These are phyloP conservation scores for Epizoanthus fatuus DNA, from an alignment of 92 coral and sea anemone species.

Conservation along the genomic window DNA sequence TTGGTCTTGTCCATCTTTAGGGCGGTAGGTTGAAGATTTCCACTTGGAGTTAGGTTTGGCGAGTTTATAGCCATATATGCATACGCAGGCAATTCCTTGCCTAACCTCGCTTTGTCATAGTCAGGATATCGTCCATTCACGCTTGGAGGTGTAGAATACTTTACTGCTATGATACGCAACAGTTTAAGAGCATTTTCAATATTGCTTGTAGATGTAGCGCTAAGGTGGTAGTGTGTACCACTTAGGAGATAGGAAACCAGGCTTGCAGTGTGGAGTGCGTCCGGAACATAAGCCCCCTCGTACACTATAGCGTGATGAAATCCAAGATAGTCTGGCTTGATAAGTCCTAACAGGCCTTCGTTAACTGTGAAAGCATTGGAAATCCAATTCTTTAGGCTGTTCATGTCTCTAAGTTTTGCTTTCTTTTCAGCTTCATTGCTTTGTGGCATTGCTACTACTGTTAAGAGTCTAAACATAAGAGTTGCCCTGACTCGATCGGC, in stretches of 20 bases:
- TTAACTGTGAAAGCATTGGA: conserved; percentile 70
- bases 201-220: conserved; percentile 34
- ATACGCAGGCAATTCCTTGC: conserved; percentile 18
- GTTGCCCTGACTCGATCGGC: conserved; percentile 24
- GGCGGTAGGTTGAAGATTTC: background rate
- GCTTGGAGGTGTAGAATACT: conserved; percentile 83
- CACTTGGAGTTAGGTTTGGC: background rate
- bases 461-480: conserved; percentile 26
- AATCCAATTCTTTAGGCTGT: conserved; percentile 53
- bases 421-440: conserved; percentile 13
- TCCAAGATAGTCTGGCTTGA: conserved; percentile 84
- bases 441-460: conserved; percentile 25
- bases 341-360: conserved; percentile 76
- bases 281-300: conserved; percentile 35
- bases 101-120: background rate
- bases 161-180: conserved; percentile 65
- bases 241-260: conserved; percentile 40
- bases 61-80: conserved; percentile 37
- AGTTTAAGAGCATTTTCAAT: conserved; percentile 69
- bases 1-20: background rate
- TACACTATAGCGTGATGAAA: conserved; percentile 58
- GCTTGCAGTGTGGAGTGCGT: conserved; percentile 44
- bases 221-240: conserved; percentile 46
- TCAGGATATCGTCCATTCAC: conserved; percentile 51
- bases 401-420: conserved; percentile 46